Conservation (phyloP, 1,140 invertebrate species). For the Magallana ariakensis region DNA sequence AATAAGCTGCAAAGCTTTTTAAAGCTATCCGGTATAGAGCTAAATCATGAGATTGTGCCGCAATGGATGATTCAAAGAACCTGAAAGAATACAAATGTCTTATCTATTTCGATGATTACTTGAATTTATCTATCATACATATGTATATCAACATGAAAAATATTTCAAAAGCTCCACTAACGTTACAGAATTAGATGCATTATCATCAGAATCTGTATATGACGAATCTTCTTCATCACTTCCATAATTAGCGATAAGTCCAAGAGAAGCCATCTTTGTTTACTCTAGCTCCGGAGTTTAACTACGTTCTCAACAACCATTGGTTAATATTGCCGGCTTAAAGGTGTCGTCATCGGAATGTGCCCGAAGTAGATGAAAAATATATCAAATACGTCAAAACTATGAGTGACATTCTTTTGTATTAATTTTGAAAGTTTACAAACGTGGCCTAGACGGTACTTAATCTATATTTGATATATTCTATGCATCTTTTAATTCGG, state of each 20-base stretch:
- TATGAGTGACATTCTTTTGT: neutral
- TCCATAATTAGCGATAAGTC: constrained; percentile 83
- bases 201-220: constrained; percentile 75
- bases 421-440: neutral
- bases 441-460: neutral
- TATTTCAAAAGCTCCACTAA: neutral
- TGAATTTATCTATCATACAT: too few relatives aligned
- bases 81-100: too few relatives aligned
- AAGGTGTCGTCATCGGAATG: neutral
- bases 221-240: constrained; percentile 62
- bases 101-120: neutral
- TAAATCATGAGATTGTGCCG: too few relatives aligned
- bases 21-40: too few relatives aligned
- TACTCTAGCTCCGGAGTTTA: constrained; percentile 55
- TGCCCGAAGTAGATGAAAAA: neutral
- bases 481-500: constrained; percentile 23
- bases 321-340: constrained; percentile 70
- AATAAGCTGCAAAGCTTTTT: too few relatives aligned
- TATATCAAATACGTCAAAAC: neutral
- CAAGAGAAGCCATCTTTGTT: constrained; percentile 83
- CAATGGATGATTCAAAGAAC: too few relatives aligned
- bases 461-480: neutral
- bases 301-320: constrained; percentile 60
- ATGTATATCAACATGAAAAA: neutral
- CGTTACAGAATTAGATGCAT: neutral